Base-by-base conservation (phyloP, 2,113 vertebrate species). In the Nycticryphes semicollaris region DNA sequence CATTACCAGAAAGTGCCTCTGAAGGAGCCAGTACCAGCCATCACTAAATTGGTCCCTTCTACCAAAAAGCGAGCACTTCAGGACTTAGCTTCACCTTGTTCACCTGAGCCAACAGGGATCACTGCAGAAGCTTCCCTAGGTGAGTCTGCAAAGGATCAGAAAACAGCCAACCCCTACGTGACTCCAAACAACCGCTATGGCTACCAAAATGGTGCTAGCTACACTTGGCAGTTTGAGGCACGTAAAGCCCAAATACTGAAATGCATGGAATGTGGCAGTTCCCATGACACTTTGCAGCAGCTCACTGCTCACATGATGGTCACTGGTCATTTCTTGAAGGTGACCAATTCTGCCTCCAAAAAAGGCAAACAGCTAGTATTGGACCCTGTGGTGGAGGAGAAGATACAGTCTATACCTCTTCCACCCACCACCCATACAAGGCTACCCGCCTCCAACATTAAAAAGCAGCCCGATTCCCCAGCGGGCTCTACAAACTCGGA, bases 1-100 rank as follows among this genome's bases (percentile, higher is more conserved):
- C 99, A 99, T 98, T 99, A 99, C 99, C 99, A 99, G 99, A 99
- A 99, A 99, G 99, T 99, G 99, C 99, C 99, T 99, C 99, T 99
- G 95, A 99, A 99, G 98, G 99, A 99, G 98, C 99, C 99, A 56
- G 99, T 99, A 98, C 99, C 99, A 92, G 99, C 99, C 90, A 99
- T 99, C 93, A 97, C 99, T 89, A 99, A 99, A 93, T 98, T 99
- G 98, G 98, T 99, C 84, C 99, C 99, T 90, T 98, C 99, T 93
- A 99, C 98, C 98, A 99, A 99, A 98, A 99, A 99, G 97, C 98
- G 99, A 97, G 98, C 98, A 51, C 99, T 99, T 95, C 99, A 99
- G 97, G 99, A 99, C 90, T 97, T 99, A 92, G 98, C 98, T 92
- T 98, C 98, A 5, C 99, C 99, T 16, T 99, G 99, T 78, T 99